These are phyloP conservation scores for Scolopax rusticola DNA, from an alignment of 2,797 vertebrate genomes.

Conservation along the genomic window DNA sequence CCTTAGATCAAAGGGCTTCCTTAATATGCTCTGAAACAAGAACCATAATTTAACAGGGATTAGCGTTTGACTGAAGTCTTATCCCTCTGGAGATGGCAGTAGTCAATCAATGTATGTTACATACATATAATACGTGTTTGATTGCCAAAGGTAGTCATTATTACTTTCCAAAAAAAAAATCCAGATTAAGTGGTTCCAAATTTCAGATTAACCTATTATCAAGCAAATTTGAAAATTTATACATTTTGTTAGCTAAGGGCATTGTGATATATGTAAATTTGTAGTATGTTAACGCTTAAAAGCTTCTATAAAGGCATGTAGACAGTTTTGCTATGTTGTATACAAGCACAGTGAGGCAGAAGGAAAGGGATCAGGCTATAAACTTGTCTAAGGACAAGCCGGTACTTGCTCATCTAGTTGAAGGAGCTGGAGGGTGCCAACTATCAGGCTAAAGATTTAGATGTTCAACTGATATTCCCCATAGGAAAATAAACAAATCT, in stretches of 20 bases:
- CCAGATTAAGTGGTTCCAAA: not conserved
- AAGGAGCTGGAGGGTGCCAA: not conserved
- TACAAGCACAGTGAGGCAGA: not conserved
- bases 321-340: not conserved
- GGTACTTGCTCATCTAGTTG: not conserved
- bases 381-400: not conserved
- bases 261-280: fast-evolving
- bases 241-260: not conserved
- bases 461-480: not conserved
- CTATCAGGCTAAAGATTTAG: not conserved
- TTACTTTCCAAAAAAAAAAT: not conserved
- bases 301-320: not conserved
- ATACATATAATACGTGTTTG: not conserved
- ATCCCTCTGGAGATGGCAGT: not conserved
- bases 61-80: not conserved
- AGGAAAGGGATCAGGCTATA: not conserved
- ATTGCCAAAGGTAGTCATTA: not conserved
- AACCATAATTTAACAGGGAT: not conserved
- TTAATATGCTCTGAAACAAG: not conserved
- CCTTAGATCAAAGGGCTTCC: not conserved
- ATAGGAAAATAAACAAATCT: not conserved
- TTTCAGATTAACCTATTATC: not conserved
- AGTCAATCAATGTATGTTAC: not conserved
- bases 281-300: not conserved
- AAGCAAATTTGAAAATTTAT: not conserved